A percentile compares a stretch with the other conserved stretches of the same genome.
Conservation (phyloP, 1,140 invertebrate genomes). For the Zelostemma sp. region DNA sequence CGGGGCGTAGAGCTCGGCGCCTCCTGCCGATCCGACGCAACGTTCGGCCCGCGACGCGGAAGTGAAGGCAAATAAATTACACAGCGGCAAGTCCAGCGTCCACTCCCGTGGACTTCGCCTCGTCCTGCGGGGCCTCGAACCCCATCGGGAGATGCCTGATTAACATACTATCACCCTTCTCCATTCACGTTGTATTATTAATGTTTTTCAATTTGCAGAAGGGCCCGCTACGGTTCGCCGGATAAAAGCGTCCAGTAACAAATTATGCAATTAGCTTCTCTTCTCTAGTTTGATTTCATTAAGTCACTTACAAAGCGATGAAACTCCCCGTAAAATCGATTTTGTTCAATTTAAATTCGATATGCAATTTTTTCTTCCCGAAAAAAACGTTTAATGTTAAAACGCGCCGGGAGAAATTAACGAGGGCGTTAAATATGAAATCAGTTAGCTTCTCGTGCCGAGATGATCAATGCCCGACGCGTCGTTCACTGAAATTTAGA, state of each 20-base stretch:
- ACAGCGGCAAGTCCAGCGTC: slow-evolving; percentile 55
- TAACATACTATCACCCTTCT: slow-evolving; percentile 45
- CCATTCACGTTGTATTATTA: slow-evolving; percentile 52
- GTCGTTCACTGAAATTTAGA: background rate
- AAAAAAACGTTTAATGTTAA: too few species aligned
- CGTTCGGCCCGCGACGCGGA: slow-evolving; percentile 62
- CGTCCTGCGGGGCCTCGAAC: slow-evolving; percentile 43
- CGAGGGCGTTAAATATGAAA: slow-evolving; percentile 5
- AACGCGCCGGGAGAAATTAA: background rate
- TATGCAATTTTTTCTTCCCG: too few species aligned
- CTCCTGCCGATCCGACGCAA: slow-evolving; percentile 55
- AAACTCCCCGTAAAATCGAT: too few species aligned
- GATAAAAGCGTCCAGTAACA: slow-evolving; percentile 53
- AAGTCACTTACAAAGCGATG: slow-evolving; percentile 11
- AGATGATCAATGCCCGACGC: slow-evolving; percentile 23
- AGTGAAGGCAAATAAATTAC: slow-evolving; percentile 67
- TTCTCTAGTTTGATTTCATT: slow-evolving; percentile 35
- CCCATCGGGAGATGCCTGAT: slow-evolving; percentile 36
- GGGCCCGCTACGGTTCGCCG: slow-evolving; percentile 41
- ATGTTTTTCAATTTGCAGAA: slow-evolving; percentile 61
- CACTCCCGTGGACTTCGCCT: slow-evolving; percentile 51
- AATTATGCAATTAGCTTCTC: slow-evolving; percentile 60
- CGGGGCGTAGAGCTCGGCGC: slow-evolving; percentile 48
- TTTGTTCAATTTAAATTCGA: too few species aligned
- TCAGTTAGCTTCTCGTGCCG: slow-evolving; percentile 15